phyloP scores from a whole-genome alignment of 2,888 invertebrate species.

The Pardosa pseudoannulata region DNA sequence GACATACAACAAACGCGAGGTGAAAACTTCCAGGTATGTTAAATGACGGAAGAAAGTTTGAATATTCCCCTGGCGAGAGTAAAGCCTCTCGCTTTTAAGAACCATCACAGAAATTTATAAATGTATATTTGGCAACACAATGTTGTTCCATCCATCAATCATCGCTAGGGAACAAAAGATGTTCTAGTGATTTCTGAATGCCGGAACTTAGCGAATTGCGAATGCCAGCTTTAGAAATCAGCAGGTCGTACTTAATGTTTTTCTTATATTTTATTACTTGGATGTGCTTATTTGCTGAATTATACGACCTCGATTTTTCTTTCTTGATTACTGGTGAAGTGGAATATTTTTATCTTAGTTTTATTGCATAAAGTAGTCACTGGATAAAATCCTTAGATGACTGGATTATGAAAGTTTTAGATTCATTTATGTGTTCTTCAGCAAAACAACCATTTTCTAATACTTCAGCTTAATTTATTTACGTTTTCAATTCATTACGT shows the following conservation, averaged over 20 bases:
- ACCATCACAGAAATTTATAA: not conserved
- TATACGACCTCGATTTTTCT: not conserved
- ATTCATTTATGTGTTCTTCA: no score
- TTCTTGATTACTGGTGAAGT: no score
- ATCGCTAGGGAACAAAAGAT: not conserved
- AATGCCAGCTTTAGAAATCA: not conserved
- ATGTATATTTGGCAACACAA: not conserved
- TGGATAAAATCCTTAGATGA: no score
- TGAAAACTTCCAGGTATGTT: not conserved
- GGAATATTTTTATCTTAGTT: no score
- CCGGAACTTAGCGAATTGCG: not conserved
- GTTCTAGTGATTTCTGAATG: not conserved
- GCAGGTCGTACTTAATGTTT: not conserved
- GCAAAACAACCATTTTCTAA: no score
- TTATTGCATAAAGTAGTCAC: no score
- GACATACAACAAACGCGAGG: not conserved
- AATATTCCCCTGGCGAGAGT: not conserved
- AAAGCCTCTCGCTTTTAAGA: not conserved
- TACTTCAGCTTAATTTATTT: no score
- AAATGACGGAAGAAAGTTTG: not conserved
- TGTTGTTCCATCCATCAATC: not conserved
- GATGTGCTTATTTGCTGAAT: not conserved
- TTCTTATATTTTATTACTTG: not conserved
- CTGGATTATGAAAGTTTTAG: no score
- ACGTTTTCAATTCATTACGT: no score